These are phyloP conservation scores for Mustelus asterias DNA, from an alignment of 2,113 vertebrate genomes.

Conservation along the genomic window DNA sequence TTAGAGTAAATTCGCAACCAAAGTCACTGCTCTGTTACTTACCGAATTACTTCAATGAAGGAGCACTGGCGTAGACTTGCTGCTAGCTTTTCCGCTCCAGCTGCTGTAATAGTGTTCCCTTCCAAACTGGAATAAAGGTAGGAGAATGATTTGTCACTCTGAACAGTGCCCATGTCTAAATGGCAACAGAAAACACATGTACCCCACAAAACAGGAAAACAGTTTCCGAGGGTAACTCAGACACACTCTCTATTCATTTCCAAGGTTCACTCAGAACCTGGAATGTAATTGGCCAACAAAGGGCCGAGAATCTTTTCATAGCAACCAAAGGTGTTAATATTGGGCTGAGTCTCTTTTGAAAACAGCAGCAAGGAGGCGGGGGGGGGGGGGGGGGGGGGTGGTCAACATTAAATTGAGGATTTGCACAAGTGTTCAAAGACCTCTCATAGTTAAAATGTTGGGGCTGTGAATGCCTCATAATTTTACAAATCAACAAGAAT, in stretches of 20 bases:
- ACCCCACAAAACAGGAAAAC: neutral
- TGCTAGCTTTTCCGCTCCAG: constrained; percentile 59
- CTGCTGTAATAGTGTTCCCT: constrained; percentile 61
- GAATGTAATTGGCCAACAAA: neutral
- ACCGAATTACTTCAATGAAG: constrained; percentile 68
- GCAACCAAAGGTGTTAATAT: neutral
- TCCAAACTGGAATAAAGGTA: constrained; percentile 64
- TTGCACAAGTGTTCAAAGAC: neutral
- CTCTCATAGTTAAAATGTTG: neutral
- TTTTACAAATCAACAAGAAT: neutral
- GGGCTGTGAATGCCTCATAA: too few species aligned
- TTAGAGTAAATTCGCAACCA: neutral
- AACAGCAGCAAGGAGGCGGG: neutral
- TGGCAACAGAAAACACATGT: neutral
- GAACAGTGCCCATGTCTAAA: neutral
- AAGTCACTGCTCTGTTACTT: constrained; percentile 39
- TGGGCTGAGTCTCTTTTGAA: neutral
- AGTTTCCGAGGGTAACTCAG: neutral
- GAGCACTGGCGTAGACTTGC: constrained; percentile 55
- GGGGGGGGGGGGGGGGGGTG: too few species aligned
- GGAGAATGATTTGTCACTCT: neutral
- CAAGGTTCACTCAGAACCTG: neutral
- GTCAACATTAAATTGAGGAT: neutral
- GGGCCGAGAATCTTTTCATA: neutral
- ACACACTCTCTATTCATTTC: too few species aligned